These are phyloP conservation scores for Lamellibrachia satsuma DNA, from an alignment of 2,888 invertebrate genomes.

Conservation along the genomic window DNA sequence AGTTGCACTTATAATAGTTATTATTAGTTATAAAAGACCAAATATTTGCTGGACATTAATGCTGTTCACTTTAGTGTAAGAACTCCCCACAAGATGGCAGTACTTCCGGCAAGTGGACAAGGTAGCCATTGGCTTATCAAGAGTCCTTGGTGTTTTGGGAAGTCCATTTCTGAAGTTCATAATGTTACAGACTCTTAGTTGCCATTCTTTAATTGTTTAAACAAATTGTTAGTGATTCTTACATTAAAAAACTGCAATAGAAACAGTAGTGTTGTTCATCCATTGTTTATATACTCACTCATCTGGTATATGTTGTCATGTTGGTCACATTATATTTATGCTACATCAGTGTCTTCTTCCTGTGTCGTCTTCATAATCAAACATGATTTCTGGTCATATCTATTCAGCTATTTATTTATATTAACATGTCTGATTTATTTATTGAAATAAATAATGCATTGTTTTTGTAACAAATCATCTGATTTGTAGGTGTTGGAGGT, in stretches of 20 bases:
- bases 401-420: not conserved
- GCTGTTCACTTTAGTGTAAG: no score
- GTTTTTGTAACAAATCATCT: not conserved
- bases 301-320: not conserved
- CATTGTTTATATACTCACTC: not conserved
- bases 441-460: not conserved
- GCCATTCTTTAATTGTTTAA: no score
- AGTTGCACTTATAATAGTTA: no score
- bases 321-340: not conserved
- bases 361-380: no score
- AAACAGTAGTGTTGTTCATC: not conserved
- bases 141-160: not conserved
- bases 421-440: not conserved
- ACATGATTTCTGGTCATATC: no score
- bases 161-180: not conserved
- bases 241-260: not conserved
- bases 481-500: conserved; percentile 73
- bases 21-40: no score
- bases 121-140: no score
- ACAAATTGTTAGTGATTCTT: not conserved
- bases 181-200: no score
- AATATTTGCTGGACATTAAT: no score
- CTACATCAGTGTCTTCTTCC: no score
- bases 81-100: no score
- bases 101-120: not conserved